Conservation (phyloP, 2,113 vertebrate genomes). For the Tympanuchus pallidicinctus region DNA sequence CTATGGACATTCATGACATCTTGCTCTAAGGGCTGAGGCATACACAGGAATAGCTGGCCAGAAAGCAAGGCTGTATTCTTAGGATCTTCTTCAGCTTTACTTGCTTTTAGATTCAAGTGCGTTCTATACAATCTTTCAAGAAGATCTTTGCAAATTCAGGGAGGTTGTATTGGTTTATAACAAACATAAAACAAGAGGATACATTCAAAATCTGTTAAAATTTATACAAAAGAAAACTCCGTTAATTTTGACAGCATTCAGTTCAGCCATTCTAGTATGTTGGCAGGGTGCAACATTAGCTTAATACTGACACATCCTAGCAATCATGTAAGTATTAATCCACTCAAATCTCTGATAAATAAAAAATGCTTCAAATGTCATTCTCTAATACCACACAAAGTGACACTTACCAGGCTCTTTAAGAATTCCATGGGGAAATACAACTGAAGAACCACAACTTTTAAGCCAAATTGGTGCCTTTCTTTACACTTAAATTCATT, state of each 20-base stretch:
- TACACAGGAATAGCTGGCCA: not conserved
- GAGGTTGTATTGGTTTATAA: not conserved
- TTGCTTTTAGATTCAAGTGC: not conserved
- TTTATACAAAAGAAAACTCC: not conserved
- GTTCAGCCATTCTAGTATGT: not conserved
- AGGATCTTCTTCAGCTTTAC: not conserved
- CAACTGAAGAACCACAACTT: not conserved
- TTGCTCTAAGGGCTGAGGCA: fast-evolving
- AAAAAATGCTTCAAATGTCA: not conserved
- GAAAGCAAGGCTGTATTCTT: not conserved
- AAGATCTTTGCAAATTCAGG: not conserved
- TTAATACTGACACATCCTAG: not conserved
- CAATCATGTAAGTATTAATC: not conserved
- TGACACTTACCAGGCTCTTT: slow-evolving; percentile 1
- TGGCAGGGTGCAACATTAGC: not conserved
- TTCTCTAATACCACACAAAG: not conserved
- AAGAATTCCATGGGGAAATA: not conserved
- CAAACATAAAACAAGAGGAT: not conserved
- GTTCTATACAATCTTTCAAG: not conserved
- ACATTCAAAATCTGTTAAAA: not conserved
- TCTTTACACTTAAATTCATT: slow-evolving; percentile 20
- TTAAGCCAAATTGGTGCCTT: not conserved
- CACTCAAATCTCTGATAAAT: not conserved
- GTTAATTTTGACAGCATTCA: not conserved
- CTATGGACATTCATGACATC: fast-evolving